Conservation (phyloP, 2,113 vertebrate species). For the Tonatia bakeri region DNA sequence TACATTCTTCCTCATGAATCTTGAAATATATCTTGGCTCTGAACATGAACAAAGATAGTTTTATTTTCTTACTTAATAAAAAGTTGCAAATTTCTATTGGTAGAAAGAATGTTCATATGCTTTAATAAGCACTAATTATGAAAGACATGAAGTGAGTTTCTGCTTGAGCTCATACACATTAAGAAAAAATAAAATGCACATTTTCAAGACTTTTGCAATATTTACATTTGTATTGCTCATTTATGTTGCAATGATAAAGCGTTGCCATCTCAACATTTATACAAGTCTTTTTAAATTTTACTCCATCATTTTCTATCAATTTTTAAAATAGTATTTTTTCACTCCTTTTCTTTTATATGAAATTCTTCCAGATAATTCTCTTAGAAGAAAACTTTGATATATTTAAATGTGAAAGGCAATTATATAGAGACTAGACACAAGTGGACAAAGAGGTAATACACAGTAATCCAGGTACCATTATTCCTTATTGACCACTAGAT, state of each 20-base stretch:
- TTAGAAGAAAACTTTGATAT: conserved; percentile 4
- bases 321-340: neutral
- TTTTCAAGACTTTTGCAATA: neutral
- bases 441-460: neutral
- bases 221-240: neutral
- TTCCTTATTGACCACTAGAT: neutral
- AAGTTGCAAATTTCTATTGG: neutral
- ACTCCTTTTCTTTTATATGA: neutral
- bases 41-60: neutral
- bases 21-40: neutral
- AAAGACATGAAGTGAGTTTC: neutral
- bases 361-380: neutral
- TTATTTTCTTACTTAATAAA: neutral
- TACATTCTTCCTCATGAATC: neutral
- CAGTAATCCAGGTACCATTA: neutral
- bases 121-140: conserved; percentile 32
- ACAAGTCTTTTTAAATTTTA: neutral
- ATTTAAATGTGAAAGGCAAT: neutral
- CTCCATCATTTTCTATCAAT: neutral
- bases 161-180: neutral
- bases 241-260: neutral
- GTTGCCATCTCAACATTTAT: neutral
- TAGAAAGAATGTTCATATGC: neutral
- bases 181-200: neutral
- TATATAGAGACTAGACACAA: neutral